Percentiles rank a stretch among this genome's conserved stretches.
Conservation (phyloP, 2,797 vertebrate species). For the Anguilla obscura region DNA sequence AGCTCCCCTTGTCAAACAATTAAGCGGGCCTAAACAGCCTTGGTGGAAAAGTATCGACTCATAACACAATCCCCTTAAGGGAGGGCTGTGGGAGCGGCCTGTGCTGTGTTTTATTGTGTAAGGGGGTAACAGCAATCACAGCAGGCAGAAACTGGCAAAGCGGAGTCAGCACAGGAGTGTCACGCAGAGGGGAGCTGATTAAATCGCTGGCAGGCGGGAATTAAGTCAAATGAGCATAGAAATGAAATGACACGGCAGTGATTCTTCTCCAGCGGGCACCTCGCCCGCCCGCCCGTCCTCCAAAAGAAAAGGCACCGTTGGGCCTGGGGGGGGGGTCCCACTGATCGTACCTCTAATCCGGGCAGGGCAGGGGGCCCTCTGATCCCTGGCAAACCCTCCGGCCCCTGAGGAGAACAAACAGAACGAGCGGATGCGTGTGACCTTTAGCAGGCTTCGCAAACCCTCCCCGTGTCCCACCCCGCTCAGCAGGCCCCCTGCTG, state of each 20-base stretch:
- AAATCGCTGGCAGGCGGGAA: background rate
- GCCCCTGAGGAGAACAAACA: slow-evolving; percentile 65
- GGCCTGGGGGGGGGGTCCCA: slow-evolving; percentile 11
- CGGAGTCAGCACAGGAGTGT: no score
- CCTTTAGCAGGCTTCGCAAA: background rate
- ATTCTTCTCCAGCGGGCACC: background rate
- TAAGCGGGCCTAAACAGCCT: background rate
- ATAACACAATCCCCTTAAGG: background rate
- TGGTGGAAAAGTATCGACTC: background rate
- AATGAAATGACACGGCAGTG: background rate
- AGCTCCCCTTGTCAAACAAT: background rate
- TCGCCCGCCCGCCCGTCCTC: background rate
- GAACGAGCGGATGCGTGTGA: background rate
- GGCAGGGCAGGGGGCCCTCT: slow-evolving; percentile 69
- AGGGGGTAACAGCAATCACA: background rate
- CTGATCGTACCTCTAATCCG: slow-evolving; percentile 70
- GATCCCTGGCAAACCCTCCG: slow-evolving; percentile 70
- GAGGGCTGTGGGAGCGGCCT: background rate
- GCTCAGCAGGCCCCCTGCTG: background rate
- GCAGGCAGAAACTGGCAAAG: background rate
- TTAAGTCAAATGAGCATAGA: background rate
- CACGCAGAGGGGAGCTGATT: background rate
- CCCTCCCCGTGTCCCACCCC: background rate
- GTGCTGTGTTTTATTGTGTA: background rate
- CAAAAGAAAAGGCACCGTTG: background rate